These are phyloP conservation scores for Pseudoips prasinana DNA, from an alignment of 2,888 invertebrate species.

Conservation along the genomic window DNA sequence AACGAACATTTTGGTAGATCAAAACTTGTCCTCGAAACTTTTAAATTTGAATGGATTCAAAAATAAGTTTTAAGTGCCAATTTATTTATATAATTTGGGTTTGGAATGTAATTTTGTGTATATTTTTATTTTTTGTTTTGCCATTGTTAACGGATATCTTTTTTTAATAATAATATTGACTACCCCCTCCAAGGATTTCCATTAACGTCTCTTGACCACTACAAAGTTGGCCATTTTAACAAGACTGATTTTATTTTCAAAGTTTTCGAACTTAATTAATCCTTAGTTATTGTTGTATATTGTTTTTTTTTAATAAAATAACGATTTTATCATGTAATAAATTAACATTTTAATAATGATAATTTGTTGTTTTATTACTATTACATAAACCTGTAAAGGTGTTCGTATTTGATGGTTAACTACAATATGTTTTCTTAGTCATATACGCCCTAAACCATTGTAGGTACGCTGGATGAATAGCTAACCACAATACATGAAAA, in stretches of 20 bases:
- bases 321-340: constrained; percentile 78
- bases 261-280: constrained; percentile 71
- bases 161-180: constrained; percentile 52
- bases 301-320: constrained; percentile 76
- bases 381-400: too few species aligned
- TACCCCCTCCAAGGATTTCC: constrained; percentile 59
- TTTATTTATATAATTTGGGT: constrained; percentile 45
- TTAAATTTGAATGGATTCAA: constrained; percentile 34
- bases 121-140: constrained; percentile 55
- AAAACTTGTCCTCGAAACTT: constrained; percentile 29
- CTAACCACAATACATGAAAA: too few species aligned
- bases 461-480: too few species aligned
- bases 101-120: constrained; percentile 59
- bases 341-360: constrained; percentile 71
- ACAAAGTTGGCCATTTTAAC: constrained; percentile 80
- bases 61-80: constrained; percentile 62
- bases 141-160: constrained; percentile 49
- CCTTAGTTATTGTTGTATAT: constrained; percentile 78
- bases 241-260: constrained; percentile 82
- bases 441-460: too few species aligned
- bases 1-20: constrained; percentile 39
- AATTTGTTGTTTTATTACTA: constrained; percentile 22
- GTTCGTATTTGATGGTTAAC: too few species aligned
- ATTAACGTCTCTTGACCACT: constrained; percentile 58
- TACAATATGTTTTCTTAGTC: too few species aligned